Evolutionary conservation across 2,888 invertebrate genomes (phyloP).

Genomic region (Scelioninae gen. 1): DNA sequence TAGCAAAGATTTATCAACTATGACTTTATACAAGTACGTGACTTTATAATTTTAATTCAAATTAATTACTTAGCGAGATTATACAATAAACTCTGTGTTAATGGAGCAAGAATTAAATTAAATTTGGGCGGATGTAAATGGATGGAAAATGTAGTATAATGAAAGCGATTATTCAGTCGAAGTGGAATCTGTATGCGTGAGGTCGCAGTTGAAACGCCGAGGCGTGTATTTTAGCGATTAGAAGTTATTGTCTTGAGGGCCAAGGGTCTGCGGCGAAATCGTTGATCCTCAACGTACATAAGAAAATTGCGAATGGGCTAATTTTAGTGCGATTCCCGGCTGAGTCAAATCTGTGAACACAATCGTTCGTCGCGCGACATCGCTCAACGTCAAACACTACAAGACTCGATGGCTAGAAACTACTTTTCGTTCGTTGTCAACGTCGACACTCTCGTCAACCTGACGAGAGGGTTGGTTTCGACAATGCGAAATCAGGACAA

Average conservation of each 20-base stretch:
- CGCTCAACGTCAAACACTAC: conserved; percentile 83
- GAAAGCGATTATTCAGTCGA: conserved; percentile 56
- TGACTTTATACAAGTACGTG: too few relatives aligned
- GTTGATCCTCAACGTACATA: conserved; percentile 56
- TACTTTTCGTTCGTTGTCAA: conserved; percentile 76
- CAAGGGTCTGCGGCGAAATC: conserved; percentile 63
- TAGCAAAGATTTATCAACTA: too few relatives aligned
- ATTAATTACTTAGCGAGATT: conserved; percentile 3
- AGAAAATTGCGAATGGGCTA: conserved; percentile 68
- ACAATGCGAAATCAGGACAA: conserved; percentile 54
- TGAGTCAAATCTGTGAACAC: conserved; percentile 80
- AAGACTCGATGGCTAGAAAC: conserved; percentile 80
- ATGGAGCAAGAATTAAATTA: conserved; percentile 46
- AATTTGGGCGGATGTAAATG: conserved; percentile 48
- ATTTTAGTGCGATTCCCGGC: conserved; percentile 70
- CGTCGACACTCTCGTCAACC: conserved; percentile 70
- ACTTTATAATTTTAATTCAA: not conserved
- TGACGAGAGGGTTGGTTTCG: conserved; percentile 45
- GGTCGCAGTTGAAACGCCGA: conserved; percentile 52
- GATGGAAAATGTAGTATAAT: conserved; percentile 51
- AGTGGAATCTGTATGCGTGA: conserved; percentile 51
- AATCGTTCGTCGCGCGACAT: conserved; percentile 82
- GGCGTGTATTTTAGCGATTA: conserved; percentile 55
- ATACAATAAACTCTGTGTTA: conserved; percentile 30
- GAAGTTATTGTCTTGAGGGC: conserved; percentile 61